Conservation (phyloP, 1,140 invertebrate species). For the Heterodera schachtii region DNA sequence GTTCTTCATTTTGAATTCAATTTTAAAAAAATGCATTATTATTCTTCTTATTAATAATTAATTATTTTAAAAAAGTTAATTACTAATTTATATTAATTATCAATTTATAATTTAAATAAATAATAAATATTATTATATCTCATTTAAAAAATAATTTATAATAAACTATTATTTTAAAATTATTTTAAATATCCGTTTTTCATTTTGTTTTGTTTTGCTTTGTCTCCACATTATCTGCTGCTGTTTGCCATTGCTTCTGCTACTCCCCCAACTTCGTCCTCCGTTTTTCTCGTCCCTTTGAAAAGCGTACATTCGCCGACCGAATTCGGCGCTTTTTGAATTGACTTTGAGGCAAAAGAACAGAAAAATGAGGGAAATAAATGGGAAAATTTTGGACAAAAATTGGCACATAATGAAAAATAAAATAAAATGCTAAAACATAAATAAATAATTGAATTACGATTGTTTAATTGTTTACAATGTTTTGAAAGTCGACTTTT, state of each 20-base stretch:
- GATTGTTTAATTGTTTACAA: too few species aligned
- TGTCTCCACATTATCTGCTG: background rate
- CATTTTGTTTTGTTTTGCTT: background rate
- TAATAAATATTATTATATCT: too few species aligned
- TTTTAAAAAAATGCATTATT: too few species aligned
- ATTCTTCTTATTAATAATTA: too few species aligned
- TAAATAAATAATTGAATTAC: too few species aligned
- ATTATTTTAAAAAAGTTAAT: too few species aligned
- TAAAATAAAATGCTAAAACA: background rate
- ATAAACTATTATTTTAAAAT: too few species aligned
- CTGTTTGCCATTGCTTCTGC: background rate
- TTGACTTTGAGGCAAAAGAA: background rate
- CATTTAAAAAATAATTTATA: too few species aligned
- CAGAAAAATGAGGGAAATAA: background rate
- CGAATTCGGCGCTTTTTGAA: background rate
- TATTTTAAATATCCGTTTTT: too few species aligned
- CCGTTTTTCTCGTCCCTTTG: background rate
- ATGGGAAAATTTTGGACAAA: background rate
- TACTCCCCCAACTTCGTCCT: background rate
- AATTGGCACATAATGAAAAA: background rate
- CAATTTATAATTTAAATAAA: background rate
- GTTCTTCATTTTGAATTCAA: too few species aligned
- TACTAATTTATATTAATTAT: background rate
- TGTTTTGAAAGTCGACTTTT: too few species aligned
- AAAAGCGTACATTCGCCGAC: background rate